Evolutionary conservation across 2,113 vertebrate genomes (phyloP), one percentile per base, ranked within the genome.

Genomic region (Chelonoidis abingdonii): DNA sequence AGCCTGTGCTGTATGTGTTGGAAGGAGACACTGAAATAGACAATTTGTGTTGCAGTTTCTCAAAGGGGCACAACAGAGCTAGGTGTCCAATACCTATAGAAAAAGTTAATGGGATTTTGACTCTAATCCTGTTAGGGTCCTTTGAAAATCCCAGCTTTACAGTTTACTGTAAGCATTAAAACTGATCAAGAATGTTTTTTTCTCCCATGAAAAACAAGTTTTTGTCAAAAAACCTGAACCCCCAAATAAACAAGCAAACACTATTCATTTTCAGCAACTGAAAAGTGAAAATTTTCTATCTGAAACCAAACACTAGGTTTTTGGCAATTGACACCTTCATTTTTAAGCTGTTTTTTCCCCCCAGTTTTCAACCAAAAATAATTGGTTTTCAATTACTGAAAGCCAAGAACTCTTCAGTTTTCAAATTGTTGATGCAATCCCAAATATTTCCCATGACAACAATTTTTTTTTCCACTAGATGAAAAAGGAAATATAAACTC

Each of bases 101-200:
- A 52, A 89, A 57, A 56, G 53, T 49, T 79, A 79, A 31, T 59
- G 17, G 52, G 25, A 78, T 94, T 85, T 96, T 94, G 17, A 93
- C 85, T 95, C 92, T 90, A 81, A 93, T 87, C 90, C 85, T 31
- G 84, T 92, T 29, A 50, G 27, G 82, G 24, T 84, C 54, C 90
- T 27, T 47, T 89, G 44, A 93, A 93, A 92, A 93, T 75, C 3
- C 13, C 88, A 93, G 59, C 54, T 69, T 65, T 83, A 84, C 83
- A 29, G 80, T 80, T 65, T 65, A 65, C 62, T 38, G 4, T 84
- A 80, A 82, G 84, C 95, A 65, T 3, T 12, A 13, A 14, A 86
- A 75, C 52, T 44, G 50, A 11, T 1, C 14, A 35, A 47, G 62
- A 4, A 6, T 31, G 3, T 3, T 2, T 17, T 5, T 25, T 56